These are phyloP conservation scores for Mylabris sibirica DNA, from an alignment of 2,888 invertebrate species.

Conservation along the genomic window DNA sequence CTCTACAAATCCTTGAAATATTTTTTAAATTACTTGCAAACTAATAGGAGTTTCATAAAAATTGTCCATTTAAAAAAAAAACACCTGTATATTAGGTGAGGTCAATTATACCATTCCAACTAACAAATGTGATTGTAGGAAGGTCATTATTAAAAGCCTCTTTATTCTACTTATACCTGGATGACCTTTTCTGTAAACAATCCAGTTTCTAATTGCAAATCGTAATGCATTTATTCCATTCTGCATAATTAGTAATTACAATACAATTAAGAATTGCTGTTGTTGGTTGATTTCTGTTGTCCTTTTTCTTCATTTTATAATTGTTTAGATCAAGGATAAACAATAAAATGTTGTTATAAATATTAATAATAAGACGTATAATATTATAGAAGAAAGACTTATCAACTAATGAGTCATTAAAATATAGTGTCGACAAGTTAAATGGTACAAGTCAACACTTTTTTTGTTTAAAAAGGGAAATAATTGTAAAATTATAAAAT, in stretches of 20 bases:
- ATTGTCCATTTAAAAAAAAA: no score
- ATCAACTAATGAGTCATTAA: not conserved
- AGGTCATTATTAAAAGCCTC: conserved; percentile 3
- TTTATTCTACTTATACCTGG: not conserved
- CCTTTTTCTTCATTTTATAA: no score
- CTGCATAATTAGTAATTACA: not conserved
- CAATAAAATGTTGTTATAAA: not conserved
- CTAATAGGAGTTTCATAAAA: no score
- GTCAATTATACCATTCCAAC: not conserved
- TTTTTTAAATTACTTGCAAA: no score
- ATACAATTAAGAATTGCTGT: not conserved
- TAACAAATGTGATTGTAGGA: not conserved
- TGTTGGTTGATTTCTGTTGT: no score
- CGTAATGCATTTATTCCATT: not conserved
- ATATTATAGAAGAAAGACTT: not conserved
- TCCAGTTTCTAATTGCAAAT: conserved; percentile 7
- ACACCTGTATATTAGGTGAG: not conserved
- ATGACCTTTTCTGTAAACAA: conserved; percentile 2
- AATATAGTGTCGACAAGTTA: not conserved
- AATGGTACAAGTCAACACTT: not conserved
- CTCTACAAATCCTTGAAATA: no score
- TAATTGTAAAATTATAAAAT: not conserved
- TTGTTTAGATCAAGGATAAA: no score
- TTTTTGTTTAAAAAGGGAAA: no score
- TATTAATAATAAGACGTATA: not conserved